Base-by-base conservation (phyloP, 2,888 invertebrate genomes). In the Agrenia bidenticulata region DNA sequence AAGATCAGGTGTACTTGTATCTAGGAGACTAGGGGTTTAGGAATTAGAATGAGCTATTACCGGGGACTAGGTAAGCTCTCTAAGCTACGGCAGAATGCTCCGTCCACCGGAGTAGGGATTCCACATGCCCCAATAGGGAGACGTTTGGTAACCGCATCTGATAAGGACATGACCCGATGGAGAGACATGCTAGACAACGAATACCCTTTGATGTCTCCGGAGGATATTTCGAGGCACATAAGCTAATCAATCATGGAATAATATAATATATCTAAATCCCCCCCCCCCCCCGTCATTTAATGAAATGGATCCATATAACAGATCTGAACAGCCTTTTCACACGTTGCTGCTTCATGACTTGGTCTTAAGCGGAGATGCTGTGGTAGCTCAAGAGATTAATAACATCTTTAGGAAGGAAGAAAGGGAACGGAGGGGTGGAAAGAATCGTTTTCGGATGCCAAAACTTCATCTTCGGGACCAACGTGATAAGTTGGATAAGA, bases 331-430 rank as follows among this genome's bases (percentile, higher is more conserved):
- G 17, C 67, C 67, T 42, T 67, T 67, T 41, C 65, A 70, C 24
- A 39, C 45, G 21, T 41, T 63, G 15, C 23, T 70, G 9, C 45
- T 70, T 21, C 56, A 63, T 5, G 65, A 67, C 37, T 50, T 70
- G 2, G 61, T 67, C 63, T 51, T 63, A 5, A 58, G 63, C 21
- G 70, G 73, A 2, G 62, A 70, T 50, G 41, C 59, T 1, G 19
- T 27, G 24, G 69, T 68, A 42, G 72, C 68, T 15, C 64, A 73
- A 23, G 74, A 74, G 63, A 61, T 74, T 4, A 64, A 64, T 19
- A 53, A 53, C 42, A 62, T 74, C 26, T 41, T 74, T 21, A 45
- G 66, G 23, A 73, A 71, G 41, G 68, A 71, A 61, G 72, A 72
- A 24, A 37, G 70, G 41, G 70, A 70, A 39, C 55, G 67, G 17